A percentile compares a stretch with the other conserved stretches of the same genome.
phyloP scores from a whole-genome alignment of 2,888 invertebrate species.

The Patella pellucida region DNA sequence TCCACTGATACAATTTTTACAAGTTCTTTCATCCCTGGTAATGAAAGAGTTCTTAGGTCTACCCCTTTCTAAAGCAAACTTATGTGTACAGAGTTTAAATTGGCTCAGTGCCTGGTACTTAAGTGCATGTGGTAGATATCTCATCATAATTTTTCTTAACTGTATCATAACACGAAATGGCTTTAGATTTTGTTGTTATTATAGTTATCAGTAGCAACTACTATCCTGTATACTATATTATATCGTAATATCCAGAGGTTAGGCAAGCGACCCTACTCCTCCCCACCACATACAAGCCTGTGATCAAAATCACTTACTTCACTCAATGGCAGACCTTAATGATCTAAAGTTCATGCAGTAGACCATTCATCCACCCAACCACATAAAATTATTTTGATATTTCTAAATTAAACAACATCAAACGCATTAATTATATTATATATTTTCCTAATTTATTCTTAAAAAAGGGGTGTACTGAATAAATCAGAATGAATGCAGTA shows the following conservation, averaged over 20 bases:
- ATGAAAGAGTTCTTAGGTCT: no score
- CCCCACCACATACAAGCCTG: no score
- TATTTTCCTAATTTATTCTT: neutral
- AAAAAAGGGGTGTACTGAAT: neutral
- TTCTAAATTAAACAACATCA: neutral
- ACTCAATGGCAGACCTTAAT: neutral
- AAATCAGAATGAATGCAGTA: neutral
- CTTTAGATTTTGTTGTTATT: neutral
- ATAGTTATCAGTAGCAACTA: neutral
- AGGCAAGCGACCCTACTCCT: no score
- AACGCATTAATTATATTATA: neutral
- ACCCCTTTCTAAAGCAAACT: no score
- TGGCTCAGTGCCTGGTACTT: no score
- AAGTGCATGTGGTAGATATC: no score
- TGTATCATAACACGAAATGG: neutral
- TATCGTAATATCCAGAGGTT: neutral
- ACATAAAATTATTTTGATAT: neutral
- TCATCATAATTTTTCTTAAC: no score
- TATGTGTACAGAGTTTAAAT: no score
- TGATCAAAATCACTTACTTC: no score
- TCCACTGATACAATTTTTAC: no score
- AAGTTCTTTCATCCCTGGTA: no score
- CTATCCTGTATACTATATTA: constrained; percentile 10
- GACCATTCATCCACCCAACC: neutral
- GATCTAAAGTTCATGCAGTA: neutral